Percentiles rank a stretch among this genome's conserved stretches.
Conservation (phyloP, 2,113 vertebrate genomes). For the Callionymus lyra region DNA sequence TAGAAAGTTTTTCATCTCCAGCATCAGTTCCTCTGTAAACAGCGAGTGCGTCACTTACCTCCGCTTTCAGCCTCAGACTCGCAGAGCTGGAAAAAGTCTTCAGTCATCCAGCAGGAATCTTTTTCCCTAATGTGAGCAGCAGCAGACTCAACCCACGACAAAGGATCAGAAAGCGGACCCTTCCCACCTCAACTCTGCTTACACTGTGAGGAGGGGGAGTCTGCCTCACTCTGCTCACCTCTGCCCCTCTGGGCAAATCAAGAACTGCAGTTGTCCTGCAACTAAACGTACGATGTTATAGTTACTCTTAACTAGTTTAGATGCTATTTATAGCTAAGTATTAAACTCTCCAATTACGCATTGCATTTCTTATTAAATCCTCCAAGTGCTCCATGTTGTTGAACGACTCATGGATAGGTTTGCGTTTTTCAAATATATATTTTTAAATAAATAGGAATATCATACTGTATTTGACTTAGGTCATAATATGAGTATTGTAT, state of each 20-base stretch:
- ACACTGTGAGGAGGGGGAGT: not conserved
- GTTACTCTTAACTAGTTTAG: too few relatives aligned
- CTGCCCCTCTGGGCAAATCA: conserved; percentile 33
- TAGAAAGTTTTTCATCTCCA: not conserved
- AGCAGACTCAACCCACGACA: conserved; percentile 42
- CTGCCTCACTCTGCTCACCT: conserved; percentile 15
- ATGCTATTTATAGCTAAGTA: too few relatives aligned
- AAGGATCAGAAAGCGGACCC: conserved; percentile 50
- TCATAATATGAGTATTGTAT: too few relatives aligned
- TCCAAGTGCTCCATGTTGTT: too few relatives aligned
- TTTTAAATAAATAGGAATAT: too few relatives aligned
- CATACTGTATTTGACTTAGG: too few relatives aligned
- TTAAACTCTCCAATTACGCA: too few relatives aligned
- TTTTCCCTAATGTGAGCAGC: conserved; percentile 5
- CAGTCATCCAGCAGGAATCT: not conserved
- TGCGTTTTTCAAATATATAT: too few relatives aligned
- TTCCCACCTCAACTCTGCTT: conserved; percentile 31
- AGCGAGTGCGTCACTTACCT: conserved; percentile 35
- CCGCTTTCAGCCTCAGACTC: conserved; percentile 23
- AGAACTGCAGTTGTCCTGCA: too few relatives aligned
- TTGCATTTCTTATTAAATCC: too few relatives aligned
- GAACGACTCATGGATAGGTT: too few relatives aligned
- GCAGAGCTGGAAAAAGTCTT: conserved; percentile 13
- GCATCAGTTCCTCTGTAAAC: not conserved
- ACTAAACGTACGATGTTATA: too few relatives aligned